Evolutionary conservation across 2,888 invertebrate genomes (phyloP), one percentile per base, ranked within the genome.

Genomic region (Aphelenchoides bicaudatus): DNA sequence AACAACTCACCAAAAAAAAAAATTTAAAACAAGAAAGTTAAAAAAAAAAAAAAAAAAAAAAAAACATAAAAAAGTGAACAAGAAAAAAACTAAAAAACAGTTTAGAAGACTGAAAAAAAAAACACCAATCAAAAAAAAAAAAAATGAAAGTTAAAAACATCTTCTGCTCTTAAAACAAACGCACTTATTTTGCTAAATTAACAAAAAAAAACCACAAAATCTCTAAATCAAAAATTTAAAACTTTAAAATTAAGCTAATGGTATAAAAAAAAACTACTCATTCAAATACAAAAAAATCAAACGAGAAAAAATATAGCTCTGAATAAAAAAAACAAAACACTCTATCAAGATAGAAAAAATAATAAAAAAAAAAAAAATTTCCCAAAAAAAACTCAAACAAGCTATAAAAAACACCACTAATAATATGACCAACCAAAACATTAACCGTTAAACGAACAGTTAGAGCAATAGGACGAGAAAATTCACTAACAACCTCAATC

Each of bases 1-100:
- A 59, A 58, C 67, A 62, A 65, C 58, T 70, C 67, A 68, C 65
- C 65, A 69, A 52, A 55, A 65, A 43, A 8, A 21, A 10, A 10
- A 21, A 10, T 43, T 53, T 25, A 55, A 52, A 55, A 55, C n/a
- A 56, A 4, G n/a, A 25, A 19, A 53, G 3, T 16, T 56, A 53
- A 54, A 53, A 23, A 21, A 8, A 3, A 21, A 19, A 60, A 52
- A 46, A 47, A 8, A 61, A 4, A 59, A 51, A 16, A n/a, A 52
- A 68, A 67, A 66, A 70, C 66, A 71, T 65, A 70, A 78, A 65
- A 76, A n/a, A n/a, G n/a, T n/a, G n/a, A n/a, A n/a, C n/a, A n/a
- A n/a, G n/a, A n/a, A n/a, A n/a, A 67, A 67, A 31, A 70, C 68
- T 54, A 70, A 62, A 43, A 71, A 63, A 65, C 65, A 68, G 59